Evolutionary conservation across 2,888 invertebrate genomes (phyloP).

Genomic region (Eudemis profundana): DNA sequence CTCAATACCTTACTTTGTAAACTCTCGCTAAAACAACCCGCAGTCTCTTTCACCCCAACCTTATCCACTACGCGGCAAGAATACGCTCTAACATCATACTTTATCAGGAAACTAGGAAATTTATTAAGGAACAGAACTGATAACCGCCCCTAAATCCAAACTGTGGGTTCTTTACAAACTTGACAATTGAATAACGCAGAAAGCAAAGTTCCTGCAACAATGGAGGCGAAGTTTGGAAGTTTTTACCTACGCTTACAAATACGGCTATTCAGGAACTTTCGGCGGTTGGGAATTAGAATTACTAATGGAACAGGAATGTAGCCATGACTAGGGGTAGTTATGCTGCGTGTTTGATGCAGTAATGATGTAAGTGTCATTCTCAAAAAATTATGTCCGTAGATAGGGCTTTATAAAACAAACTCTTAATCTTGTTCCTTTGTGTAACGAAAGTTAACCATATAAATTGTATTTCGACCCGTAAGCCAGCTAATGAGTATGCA

Average conservation of each 20-base stretch:
- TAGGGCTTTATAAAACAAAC: no score
- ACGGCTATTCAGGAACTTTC: conserved; percentile 36
- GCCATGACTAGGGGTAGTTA: background rate
- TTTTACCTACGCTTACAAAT: conserved; percentile 43
- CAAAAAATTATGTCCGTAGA: no score
- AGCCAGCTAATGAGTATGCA: no score
- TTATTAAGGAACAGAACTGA: conserved; percentile 41
- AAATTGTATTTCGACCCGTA: no score
- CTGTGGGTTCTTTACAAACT: conserved; percentile 26
- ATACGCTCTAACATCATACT: conserved; percentile 44
- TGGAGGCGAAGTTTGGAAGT: conserved; percentile 32
- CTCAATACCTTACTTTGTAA: no score
- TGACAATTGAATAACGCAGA: conserved; percentile 36
- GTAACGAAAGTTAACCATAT: no score
- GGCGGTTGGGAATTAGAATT: conserved; percentile 34
- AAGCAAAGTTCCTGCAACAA: conserved; percentile 39
- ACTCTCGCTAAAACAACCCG: no score
- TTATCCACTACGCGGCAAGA: conserved; percentile 38
- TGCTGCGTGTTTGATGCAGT: no score
- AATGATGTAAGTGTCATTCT: no score
- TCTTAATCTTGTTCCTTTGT: no score
- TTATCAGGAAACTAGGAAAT: conserved; percentile 42
- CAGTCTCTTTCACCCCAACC: conserved; percentile 12
- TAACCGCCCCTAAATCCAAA: conserved; percentile 33
- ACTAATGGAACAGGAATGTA: conserved; percentile 31